Evolutionary conservation across 2,888 invertebrate genomes (phyloP).

Genomic region (Nomada fucata): DNA sequence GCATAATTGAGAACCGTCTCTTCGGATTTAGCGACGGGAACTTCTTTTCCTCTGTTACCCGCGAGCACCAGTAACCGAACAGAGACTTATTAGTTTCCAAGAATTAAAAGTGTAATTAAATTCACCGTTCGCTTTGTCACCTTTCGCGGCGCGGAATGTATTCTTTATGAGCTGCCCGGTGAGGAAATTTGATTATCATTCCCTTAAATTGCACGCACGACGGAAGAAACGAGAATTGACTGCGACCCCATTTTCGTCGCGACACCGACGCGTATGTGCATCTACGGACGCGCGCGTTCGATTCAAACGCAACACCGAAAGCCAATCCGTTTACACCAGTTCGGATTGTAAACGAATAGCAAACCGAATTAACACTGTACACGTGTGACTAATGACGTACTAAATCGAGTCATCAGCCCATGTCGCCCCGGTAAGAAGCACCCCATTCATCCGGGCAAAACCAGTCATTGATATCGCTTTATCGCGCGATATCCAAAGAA

Average conservation of each 20-base stretch:
- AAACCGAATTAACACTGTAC: not conserved
- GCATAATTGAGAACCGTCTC: not conserved
- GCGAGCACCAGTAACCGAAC: not conserved
- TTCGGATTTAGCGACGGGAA: not conserved
- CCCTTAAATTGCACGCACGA: not conserved
- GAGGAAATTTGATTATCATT: not conserved
- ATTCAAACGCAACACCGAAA: not conserved
- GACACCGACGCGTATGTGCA: no score
- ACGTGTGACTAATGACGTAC: not conserved
- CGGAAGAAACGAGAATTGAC: not conserved
- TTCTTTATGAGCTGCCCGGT: not conserved
- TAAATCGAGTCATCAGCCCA: not conserved
- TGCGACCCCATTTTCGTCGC: not conserved
- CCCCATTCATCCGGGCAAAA: not conserved
- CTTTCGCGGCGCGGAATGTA: not conserved
- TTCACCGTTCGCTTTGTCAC: not conserved
- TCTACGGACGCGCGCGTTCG: not conserved
- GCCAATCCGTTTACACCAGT: not conserved
- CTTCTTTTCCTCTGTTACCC: not conserved
- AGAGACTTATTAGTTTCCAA: not conserved
- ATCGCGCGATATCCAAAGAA: not conserved
- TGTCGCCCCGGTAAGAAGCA: not conserved
- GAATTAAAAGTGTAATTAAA: slow-evolving; percentile 18
- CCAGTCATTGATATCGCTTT: not conserved
- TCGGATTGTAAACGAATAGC: not conserved